phyloP scores from a whole-genome alignment of 2,888 invertebrate species.

The Orchesella flavescens region DNA sequence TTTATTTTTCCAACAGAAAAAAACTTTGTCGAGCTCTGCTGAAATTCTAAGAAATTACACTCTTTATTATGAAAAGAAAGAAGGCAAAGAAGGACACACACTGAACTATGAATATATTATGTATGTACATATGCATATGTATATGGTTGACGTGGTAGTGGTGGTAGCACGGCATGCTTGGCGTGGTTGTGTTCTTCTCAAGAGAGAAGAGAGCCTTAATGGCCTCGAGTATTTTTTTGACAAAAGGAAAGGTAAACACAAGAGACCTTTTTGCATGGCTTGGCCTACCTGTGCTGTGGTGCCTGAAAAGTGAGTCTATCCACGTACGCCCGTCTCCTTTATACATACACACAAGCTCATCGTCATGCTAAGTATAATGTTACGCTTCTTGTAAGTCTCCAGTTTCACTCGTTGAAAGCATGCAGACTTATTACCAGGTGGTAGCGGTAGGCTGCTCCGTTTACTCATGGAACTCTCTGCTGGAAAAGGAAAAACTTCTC shows the following conservation, averaged over 20 bases:
- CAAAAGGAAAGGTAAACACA: conserved; percentile 33
- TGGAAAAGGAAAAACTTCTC: background rate
- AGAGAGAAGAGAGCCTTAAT: conserved; percentile 1
- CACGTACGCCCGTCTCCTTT: background rate
- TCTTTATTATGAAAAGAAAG: background rate
- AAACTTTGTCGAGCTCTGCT: no score
- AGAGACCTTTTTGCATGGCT: conserved; percentile 33
- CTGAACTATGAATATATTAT: background rate
- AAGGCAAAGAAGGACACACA: background rate
- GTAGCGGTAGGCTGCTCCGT: conserved; percentile 2
- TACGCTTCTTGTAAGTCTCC: background rate
- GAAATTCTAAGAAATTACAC: no score
- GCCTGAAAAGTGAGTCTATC: conserved; percentile 15
- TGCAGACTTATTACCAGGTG: conserved; percentile 10
- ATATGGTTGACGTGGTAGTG: background rate
- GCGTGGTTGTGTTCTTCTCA: background rate
- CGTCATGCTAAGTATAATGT: conserved; percentile 3
- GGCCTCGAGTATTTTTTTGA: conserved; percentile 33
- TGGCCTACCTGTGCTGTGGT: conserved; percentile 45
- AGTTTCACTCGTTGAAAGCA: background rate
- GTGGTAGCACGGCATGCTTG: background rate
- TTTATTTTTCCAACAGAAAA: no score
- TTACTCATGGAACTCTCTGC: background rate
- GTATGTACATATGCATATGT: background rate
- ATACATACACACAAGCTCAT: background rate